A percentile compares a stretch with the other conserved stretches of the same genome.
These are phyloP conservation scores for Trichechus manatus DNA, from an alignment of 2,113 vertebrate species.

Conservation along the genomic window DNA sequence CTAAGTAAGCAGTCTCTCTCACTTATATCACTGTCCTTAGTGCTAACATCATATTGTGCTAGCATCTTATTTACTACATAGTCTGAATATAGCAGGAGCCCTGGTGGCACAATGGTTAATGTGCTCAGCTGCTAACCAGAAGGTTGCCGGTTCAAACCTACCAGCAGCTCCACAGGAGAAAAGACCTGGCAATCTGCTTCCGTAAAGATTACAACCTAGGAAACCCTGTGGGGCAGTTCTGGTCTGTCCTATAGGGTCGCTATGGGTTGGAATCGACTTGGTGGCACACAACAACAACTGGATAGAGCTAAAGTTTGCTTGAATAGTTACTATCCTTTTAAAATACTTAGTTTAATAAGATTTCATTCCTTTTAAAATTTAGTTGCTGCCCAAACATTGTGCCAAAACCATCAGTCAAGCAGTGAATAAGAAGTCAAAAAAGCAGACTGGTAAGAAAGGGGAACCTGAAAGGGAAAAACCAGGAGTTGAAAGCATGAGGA, in stretches of 20 bases:
- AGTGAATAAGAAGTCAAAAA: slow-evolving; percentile 99
- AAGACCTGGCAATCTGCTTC: not conserved
- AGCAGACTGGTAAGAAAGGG: slow-evolving; percentile 98
- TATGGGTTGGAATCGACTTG: not conserved
- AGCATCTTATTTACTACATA: not conserved
- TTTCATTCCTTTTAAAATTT: slow-evolving; percentile 66
- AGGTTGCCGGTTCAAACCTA: not conserved
- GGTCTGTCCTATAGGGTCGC: not conserved
- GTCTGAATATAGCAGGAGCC: not conserved
- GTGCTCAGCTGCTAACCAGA: not conserved
- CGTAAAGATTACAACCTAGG: not conserved
- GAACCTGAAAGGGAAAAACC: slow-evolving; percentile 99
- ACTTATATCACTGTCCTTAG: not conserved
- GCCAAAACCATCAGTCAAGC: slow-evolving; percentile 99
- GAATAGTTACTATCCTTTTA: not conserved
- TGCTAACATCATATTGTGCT: not conserved
- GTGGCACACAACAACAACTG: not conserved
- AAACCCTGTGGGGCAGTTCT: not conserved
- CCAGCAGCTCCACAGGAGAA: not conserved
- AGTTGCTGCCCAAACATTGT: slow-evolving; percentile 99
- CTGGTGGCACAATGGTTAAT: not conserved
- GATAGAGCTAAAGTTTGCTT: not conserved
- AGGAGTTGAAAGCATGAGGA: slow-evolving; percentile 99
- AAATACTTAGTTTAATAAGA: slow-evolving; percentile 1
- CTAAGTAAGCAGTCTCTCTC: not conserved